Evolutionary conservation across 2,888 invertebrate genomes (phyloP).

Genomic region (Pherbina coryleti): DNA sequence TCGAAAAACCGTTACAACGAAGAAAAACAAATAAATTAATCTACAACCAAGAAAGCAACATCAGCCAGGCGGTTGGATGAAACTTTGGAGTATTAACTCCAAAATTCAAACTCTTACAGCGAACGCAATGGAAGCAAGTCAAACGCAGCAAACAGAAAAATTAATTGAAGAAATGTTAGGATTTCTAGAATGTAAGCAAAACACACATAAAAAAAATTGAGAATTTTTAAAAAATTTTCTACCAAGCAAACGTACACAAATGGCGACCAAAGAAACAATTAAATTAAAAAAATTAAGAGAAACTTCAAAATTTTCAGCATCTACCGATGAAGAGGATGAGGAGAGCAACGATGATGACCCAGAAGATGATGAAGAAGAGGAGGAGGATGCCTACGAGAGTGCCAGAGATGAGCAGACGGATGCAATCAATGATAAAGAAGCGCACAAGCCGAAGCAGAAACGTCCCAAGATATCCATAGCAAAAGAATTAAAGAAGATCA

Average conservation of each 20-base stretch:
- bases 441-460: slow-evolving; percentile 12
- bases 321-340: slow-evolving; percentile 44
- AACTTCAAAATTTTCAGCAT: slow-evolving; percentile 44
- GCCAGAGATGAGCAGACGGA: slow-evolving; percentile 34
- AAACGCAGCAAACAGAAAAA: slow-evolving; percentile 52
- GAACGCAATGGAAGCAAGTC: slow-evolving; percentile 17
- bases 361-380: slow-evolving; percentile 33
- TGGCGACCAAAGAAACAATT: not conserved
- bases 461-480: slow-evolving; percentile 32
- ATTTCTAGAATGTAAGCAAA: slow-evolving; percentile 53
- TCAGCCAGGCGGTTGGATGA: not conserved
- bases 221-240: slow-evolving; percentile 9
- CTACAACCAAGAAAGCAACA: not conserved
- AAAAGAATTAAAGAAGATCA: slow-evolving; percentile 45
- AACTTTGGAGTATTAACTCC: not conserved
- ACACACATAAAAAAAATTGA: slow-evolving; percentile 2
- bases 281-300: not conserved
- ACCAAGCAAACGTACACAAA: not conserved
- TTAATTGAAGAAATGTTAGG: slow-evolving; percentile 53
- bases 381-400: slow-evolving; percentile 18
- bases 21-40: not conserved
- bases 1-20: slow-evolving; percentile 14
- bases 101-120: not conserved
- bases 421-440: not conserved
- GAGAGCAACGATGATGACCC: slow-evolving; percentile 40